phyloP scores from a whole-genome alignment of 2,888 invertebrate species.

The Melinaea menophilus region DNA sequence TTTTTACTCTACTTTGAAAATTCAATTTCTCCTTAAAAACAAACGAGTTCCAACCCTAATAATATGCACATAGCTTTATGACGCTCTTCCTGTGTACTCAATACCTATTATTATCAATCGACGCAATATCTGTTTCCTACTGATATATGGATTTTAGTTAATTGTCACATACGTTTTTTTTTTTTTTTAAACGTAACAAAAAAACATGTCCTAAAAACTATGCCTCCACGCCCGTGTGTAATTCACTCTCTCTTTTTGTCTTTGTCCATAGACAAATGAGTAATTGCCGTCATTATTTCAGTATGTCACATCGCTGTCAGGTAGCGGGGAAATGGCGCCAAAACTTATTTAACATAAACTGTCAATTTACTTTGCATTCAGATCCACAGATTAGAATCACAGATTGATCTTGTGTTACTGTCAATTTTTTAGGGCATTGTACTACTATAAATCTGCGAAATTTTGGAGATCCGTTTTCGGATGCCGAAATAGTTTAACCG shows the following conservation, averaged over 20 bases:
- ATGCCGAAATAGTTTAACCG: too few relatives aligned
- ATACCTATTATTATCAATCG: constrained; percentile 26
- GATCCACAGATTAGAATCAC: constrained; percentile 23
- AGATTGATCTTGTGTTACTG: constrained; percentile 24
- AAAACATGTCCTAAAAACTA: too few relatives aligned
- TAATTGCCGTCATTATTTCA: constrained; percentile 2
- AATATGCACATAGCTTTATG: constrained; percentile 22
- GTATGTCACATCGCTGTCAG: constrained; percentile 9
- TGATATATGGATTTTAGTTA: too few relatives aligned
- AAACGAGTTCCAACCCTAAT: constrained; percentile 19
- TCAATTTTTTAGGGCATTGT: constrained; percentile 20
- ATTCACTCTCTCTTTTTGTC: neutral
- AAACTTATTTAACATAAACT: constrained; percentile 24
- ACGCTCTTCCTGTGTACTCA: constrained; percentile 27
- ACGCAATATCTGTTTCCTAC: constrained; percentile 3
- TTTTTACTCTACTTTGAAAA: too few relatives aligned
- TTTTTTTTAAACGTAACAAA: too few relatives aligned
- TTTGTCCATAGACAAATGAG: neutral
- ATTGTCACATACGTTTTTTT: too few relatives aligned
- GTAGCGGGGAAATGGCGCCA: constrained; percentile 23
- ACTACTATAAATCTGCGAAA: constrained; percentile 5
- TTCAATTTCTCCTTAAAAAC: too few relatives aligned
- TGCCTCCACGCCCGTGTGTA: too few relatives aligned
- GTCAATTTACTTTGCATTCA: constrained; percentile 27
- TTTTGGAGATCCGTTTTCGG: too few relatives aligned